Conservation (phyloP, 2,797 vertebrate genomes). For the Zenarchopterus dispar region DNA sequence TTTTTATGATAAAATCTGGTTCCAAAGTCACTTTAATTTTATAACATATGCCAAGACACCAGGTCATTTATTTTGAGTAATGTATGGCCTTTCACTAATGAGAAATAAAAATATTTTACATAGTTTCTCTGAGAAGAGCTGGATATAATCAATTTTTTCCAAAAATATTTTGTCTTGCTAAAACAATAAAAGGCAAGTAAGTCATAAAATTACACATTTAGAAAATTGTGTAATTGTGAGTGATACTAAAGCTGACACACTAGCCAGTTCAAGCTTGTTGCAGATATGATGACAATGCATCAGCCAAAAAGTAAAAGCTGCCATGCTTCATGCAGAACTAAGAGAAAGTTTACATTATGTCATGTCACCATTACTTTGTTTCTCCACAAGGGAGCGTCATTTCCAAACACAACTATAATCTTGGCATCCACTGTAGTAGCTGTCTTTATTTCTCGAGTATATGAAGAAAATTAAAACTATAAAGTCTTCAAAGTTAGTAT, state of each 20-base stretch:
- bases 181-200: background rate
- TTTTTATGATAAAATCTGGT: no score
- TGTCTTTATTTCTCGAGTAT: background rate
- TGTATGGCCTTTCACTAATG: background rate
- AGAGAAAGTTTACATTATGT: background rate
- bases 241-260: no score
- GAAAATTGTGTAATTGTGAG: background rate
- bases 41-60: background rate
- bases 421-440: background rate
- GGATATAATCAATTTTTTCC: no score
- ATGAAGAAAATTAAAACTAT: no score
- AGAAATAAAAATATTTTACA: background rate
- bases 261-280: no score
- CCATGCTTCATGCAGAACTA: no score
- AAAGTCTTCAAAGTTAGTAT: no score
- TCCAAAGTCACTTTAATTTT: background rate
- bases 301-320: no score
- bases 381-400: constrained; percentile 17
- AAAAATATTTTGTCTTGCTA: background rate
- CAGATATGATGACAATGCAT: no score
- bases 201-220: background rate
- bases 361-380: background rate
- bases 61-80: background rate
- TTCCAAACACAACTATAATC: background rate
- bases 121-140: background rate